Base-by-base conservation (phyloP, 37 sponge, comb jelly and placozoan genomes). In the Aphrocallistes beatrix region DNA sequence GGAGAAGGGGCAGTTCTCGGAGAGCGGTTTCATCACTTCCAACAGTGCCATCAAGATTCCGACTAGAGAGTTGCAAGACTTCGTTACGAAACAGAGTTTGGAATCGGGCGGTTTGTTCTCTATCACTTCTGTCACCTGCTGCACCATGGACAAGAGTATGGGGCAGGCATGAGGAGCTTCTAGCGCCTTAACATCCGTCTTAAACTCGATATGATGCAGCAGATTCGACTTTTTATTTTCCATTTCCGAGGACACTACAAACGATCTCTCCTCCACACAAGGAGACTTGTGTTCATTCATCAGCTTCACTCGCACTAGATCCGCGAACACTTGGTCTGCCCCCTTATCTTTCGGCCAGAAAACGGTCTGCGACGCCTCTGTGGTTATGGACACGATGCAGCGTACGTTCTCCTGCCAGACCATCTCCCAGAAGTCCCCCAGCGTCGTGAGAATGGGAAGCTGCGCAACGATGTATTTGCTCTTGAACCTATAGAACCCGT, bases 351-450 rank as follows among this genome's bases (percentile, higher is more conserved):
- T 60, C 28, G 75, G 75, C 75, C 75, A 60, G n/a, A 25, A 60
- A 6, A 30, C 75, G 3, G 28, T 30, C 45, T 42, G 45, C 13
- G 10, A 6, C 34, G n/a, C n/a, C 17, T 60, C 75, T 3, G 75
- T 1, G 6, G 75, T 60, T 13, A 60, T 19, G 25, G 75, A 60
- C 32, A 60, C 8, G 17, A 60, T 60, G 34, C 75, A 60, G 75
- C 75, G 75, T 6, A 60, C 34, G 34, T 60, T 60, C n/a, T 60
- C 75, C 75, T 60, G 75, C 75, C 75, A 60, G n/a, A 60, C 75
- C 75, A 60, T 60, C n/a, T 60, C 75, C 75, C 75, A 60, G 75
- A 60, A 60, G 34, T 60, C 17, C n/a, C 75, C 75, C 25, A 60
- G 75, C 75, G 75, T 60, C n/a, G 75, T 25, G 6, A 60, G 28